These are phyloP conservation scores for Drosophila subquinaria DNA, from an alignment of 2,888 invertebrate species.

Conservation along the genomic window DNA sequence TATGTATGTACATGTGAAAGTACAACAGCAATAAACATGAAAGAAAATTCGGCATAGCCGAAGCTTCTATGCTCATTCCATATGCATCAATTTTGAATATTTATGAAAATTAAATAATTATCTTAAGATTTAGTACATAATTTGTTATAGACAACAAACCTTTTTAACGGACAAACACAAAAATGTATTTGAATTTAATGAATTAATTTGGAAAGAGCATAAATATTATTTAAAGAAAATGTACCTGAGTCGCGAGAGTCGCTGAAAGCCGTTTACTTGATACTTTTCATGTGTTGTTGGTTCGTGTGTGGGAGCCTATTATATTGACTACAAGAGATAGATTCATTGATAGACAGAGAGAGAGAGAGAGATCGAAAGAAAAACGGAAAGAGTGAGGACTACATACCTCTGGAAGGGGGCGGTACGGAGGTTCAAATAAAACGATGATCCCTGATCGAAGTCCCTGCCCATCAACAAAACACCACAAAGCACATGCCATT, in stretches of 20 bases:
- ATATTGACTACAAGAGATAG: conserved; percentile 39
- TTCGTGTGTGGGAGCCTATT: conserved; percentile 33
- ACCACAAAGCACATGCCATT: conserved; percentile 60
- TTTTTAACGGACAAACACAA: neutral
- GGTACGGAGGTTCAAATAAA: neutral
- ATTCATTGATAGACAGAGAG: conserved; percentile 7
- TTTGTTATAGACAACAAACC: neutral
- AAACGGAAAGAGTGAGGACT: conserved; percentile 36
- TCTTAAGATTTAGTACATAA: neutral
- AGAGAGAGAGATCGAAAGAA: conserved; percentile 20
- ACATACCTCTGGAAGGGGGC: conserved; percentile 43
- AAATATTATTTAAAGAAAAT: conserved; percentile 36
- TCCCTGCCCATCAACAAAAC: conserved; percentile 14
- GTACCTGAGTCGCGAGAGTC: conserved; percentile 45
- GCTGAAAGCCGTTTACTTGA: conserved; percentile 32
- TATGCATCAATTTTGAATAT: neutral
- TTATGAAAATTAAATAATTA: neutral
- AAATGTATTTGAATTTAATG: neutral
- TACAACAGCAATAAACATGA: conserved; percentile 51
- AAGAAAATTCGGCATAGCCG: conserved; percentile 44
- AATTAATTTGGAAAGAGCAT: conserved; percentile 35
- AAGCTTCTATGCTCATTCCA: conserved; percentile 42
- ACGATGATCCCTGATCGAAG: conserved; percentile 22
- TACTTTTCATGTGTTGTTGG: conserved; percentile 38
- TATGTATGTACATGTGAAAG: conserved; percentile 40